These are phyloP conservation scores for Luscinia megarhynchos DNA, from an alignment of 2,797 vertebrate species.

Conservation along the genomic window DNA sequence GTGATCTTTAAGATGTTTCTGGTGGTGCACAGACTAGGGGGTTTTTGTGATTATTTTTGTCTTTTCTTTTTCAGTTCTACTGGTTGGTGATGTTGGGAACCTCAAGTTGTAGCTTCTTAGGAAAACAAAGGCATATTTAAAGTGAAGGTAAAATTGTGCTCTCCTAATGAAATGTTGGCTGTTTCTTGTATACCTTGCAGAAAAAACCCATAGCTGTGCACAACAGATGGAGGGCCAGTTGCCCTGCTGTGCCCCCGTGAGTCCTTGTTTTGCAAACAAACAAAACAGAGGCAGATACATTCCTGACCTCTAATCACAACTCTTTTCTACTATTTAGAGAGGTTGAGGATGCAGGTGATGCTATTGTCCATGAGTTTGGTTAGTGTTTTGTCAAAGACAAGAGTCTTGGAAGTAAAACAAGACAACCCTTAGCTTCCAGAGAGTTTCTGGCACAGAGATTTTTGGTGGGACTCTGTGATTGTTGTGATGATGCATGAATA, in stretches of 20 bases:
- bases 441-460: background rate
- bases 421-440: background rate
- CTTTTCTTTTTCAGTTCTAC: background rate
- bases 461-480: background rate
- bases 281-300: background rate
- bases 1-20: background rate
- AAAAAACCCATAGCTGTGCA: background rate
- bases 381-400: background rate
- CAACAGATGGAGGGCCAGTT: constrained; percentile 45
- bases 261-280: background rate
- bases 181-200: constrained; percentile 48
- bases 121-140: background rate
- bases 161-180: constrained; percentile 1
- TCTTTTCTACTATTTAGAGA: background rate
- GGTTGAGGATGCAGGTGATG: background rate
- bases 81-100: background rate
- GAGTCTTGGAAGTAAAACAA: background rate
- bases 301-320: background rate
- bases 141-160: constrained; percentile 6
- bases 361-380: background rate
- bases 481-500: background rate
- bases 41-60: background rate
- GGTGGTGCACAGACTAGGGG: background rate
- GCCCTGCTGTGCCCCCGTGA: constrained; percentile 13
- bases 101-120: background rate